Conservation (phyloP, 2,113 vertebrate genomes). For the Catharus fuscescens region DNA sequence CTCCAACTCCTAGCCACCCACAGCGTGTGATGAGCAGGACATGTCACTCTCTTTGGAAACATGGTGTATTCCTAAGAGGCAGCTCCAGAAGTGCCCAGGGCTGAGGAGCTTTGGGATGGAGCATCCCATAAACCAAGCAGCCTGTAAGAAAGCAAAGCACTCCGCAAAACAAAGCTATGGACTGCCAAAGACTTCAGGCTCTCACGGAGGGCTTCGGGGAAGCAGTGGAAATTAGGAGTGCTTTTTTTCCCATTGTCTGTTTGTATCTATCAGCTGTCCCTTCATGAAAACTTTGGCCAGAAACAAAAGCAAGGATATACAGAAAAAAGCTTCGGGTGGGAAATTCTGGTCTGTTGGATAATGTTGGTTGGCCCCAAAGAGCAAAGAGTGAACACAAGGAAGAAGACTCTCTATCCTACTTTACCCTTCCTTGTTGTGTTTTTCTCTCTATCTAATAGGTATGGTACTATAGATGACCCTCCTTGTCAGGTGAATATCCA, state of each 20-base stretch:
- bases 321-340: neutral
- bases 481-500: neutral
- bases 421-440: neutral
- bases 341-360: neutral
- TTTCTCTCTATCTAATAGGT: neutral
- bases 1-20: conserved; percentile 12
- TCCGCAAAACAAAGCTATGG: neutral
- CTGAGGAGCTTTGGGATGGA: neutral
- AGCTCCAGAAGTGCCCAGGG: neutral
- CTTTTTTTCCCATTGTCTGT: neutral
- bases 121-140: neutral
- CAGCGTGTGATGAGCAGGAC: neutral
- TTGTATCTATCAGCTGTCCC: neutral
- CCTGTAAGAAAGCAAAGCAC: neutral
- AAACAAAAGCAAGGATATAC: neutral
- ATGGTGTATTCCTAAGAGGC: neutral
- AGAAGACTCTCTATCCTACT: neutral
- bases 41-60: neutral
- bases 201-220: neutral
- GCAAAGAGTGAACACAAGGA: neutral
- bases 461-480: neutral
- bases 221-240: neutral
- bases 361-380: neutral
- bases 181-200: neutral
- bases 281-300: neutral